Percentiles rank a stretch among this genome's conserved stretches.
Evolutionary conservation across 2,797 vertebrate species (phyloP).

Genomic region (Coregonus sp.): DNA sequence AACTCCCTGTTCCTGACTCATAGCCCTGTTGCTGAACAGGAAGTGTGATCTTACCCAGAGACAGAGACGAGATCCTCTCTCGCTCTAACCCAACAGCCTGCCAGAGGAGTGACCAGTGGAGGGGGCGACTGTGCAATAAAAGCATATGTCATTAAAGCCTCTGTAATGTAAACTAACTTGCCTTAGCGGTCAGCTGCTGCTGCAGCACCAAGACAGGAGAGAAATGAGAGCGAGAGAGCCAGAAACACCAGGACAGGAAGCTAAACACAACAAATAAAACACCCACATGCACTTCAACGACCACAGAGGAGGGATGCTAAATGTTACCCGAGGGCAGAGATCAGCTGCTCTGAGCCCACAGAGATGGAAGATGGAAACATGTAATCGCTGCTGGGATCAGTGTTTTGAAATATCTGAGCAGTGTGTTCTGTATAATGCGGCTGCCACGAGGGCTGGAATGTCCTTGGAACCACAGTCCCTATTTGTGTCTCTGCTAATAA

Average conservation of each 20-base stretch:
- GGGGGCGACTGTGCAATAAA: background rate
- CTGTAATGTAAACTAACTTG: background rate
- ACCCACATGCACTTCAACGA: background rate
- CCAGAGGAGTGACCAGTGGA: background rate
- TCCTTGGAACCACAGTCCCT: background rate
- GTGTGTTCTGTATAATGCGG: background rate
- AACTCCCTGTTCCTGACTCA: background rate
- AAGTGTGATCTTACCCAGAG: too few species aligned
- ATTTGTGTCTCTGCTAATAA: background rate
- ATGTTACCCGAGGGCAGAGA: background rate
- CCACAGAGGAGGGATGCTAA: background rate
- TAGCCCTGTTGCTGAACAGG: too few species aligned
- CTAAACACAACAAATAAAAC: background rate
- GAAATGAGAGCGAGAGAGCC: background rate
- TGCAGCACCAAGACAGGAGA: background rate
- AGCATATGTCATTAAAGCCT: conserved; percentile 1
- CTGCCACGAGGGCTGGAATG: background rate
- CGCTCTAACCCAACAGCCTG: background rate
- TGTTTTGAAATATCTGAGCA: background rate
- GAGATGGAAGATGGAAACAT: background rate
- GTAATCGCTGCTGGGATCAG: background rate
- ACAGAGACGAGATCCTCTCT: too few species aligned
- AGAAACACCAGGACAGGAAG: background rate
- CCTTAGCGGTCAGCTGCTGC: background rate
- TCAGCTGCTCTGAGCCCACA: conserved; percentile 1